A percentile compares a stretch with the other conserved stretches of the same genome.
Evolutionary conservation across 2,113 vertebrate genomes (phyloP).

Genomic region (Paracanthobrama guichenoti): DNA sequence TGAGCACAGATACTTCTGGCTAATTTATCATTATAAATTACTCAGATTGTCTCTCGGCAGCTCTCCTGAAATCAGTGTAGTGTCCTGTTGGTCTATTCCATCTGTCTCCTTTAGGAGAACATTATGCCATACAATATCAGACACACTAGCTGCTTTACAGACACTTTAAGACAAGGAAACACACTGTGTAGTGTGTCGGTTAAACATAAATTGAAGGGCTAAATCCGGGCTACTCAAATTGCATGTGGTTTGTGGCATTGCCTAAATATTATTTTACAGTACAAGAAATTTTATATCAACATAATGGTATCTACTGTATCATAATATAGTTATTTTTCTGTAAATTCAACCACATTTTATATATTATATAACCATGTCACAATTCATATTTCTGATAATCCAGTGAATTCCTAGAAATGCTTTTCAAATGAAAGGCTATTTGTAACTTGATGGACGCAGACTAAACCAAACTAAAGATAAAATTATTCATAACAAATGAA

Average conservation of each 20-base stretch:
- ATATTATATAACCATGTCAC: not conserved
- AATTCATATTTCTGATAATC: not conserved
- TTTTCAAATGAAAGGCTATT: not conserved
- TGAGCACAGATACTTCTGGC: not conserved
- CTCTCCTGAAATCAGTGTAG: slow-evolving; percentile 13
- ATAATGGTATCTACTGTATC: not conserved
- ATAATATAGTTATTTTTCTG: not conserved
- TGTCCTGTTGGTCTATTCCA: slow-evolving; percentile 12
- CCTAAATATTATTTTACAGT: not conserved
- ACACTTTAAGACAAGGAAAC: not conserved
- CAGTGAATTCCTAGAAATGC: not conserved
- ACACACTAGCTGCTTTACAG: not conserved
- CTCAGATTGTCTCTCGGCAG: not conserved
- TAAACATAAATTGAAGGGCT: not conserved
- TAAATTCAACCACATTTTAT: not conserved
- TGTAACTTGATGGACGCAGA: not conserved
- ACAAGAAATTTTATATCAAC: not conserved
- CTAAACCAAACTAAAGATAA: not conserved
- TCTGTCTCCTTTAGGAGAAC: not conserved
- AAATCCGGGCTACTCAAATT: not conserved
- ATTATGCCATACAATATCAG: not conserved
- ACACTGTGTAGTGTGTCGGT: not conserved
- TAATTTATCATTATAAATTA: not conserved
- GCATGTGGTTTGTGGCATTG: not conserved
- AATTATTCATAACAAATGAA: not conserved